Conservation (phyloP, 2,113 vertebrate genomes). For the Tapirus terrestris region DNA sequence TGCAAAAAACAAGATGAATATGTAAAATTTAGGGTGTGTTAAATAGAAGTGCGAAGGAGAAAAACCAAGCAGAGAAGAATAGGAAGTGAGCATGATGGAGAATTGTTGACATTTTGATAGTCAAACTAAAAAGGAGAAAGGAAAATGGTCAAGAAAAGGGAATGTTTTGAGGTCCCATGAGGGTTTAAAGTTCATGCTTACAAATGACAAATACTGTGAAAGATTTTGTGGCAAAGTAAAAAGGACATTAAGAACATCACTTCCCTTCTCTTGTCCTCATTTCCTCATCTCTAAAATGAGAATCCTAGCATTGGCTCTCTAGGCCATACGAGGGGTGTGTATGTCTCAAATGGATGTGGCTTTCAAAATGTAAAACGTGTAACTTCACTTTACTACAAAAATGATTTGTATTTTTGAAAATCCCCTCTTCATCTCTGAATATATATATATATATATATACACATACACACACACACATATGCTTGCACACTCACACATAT, state of each 20-base stretch:
- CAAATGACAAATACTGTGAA: conserved; percentile 50
- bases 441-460: background rate
- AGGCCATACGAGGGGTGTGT: background rate
- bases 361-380: background rate
- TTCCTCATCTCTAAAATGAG: conserved; percentile 31
- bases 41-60: background rate
- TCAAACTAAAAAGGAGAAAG: background rate
- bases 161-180: background rate
- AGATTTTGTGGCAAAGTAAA: conserved; percentile 14
- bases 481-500: background rate
- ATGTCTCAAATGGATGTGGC: background rate
- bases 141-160: conserved; percentile 32
- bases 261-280: conserved; percentile 44
- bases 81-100: background rate
- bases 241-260: background rate
- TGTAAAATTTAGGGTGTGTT: background rate
- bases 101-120: background rate
- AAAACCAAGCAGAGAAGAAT: background rate
- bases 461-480: background rate
- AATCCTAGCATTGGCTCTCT: background rate
- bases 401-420: background rate
- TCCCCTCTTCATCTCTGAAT: background rate
- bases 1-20: background rate
- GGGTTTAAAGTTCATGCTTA: background rate
- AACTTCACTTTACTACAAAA: background rate